Percentiles rank a stretch among this genome's conserved stretches.
Conservation (phyloP, 2,888 invertebrate species). For the Leptarthrus brevirostris region DNA sequence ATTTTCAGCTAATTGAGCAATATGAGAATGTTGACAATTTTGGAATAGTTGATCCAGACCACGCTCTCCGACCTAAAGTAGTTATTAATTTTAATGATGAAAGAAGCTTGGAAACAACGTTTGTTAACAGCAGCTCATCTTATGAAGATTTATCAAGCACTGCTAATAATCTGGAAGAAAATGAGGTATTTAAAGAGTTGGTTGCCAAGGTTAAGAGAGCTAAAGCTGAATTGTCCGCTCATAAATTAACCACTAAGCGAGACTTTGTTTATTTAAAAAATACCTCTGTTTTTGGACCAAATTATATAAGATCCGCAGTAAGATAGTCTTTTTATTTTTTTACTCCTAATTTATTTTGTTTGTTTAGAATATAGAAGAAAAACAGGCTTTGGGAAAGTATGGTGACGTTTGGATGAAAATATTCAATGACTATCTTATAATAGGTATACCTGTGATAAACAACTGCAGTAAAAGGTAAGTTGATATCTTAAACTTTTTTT, state of each 20-base stretch:
- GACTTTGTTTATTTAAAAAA: slow-evolving; percentile 49
- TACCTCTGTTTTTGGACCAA: slow-evolving; percentile 48
- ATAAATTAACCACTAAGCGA: slow-evolving; percentile 22
- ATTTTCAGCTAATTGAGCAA: slow-evolving; percentile 11
- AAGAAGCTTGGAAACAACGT: slow-evolving; percentile 1
- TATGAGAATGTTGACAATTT: slow-evolving; percentile 43
- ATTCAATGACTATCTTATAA: slow-evolving; percentile 51
- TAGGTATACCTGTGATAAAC: slow-evolving; percentile 56
- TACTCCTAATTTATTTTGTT: no score
- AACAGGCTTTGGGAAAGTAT: slow-evolving; percentile 53
- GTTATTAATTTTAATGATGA: not conserved
- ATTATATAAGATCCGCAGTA: slow-evolving; percentile 48
- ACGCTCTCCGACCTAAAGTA: slow-evolving; percentile 37
- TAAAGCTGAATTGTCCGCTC: slow-evolving; percentile 27
- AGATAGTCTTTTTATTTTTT: no score
- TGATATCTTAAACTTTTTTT: no score
- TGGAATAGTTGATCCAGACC: slow-evolving; percentile 49
- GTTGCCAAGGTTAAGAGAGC: not conserved
- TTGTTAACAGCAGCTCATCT: not conserved
- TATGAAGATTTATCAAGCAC: not conserved
- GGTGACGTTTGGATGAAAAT: slow-evolving; percentile 55
- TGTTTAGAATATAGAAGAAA: slow-evolving; percentile 52
- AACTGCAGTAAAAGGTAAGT: slow-evolving; percentile 54
- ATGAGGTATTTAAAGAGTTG: not conserved
- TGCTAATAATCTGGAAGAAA: not conserved